Evolutionary conservation across 1,140 invertebrate species (phyloP).

Genomic region (Danaus plexippus): DNA sequence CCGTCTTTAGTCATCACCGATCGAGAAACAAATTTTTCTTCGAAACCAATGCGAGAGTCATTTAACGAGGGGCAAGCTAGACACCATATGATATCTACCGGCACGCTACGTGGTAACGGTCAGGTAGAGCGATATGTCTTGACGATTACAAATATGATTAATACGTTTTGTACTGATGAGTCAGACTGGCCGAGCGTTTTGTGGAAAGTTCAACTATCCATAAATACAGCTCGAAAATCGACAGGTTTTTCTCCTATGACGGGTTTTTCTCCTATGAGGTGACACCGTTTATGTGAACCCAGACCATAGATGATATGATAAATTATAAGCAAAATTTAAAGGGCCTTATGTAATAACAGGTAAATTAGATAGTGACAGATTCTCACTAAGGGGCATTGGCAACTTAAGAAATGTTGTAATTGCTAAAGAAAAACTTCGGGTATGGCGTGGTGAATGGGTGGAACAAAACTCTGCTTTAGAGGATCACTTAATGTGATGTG

Average conservation of each 20-base stretch:
- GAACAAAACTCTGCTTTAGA: slow-evolving; percentile 13
- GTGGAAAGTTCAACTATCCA: slow-evolving; percentile 40
- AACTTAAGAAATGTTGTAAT: slow-evolving; percentile 24
- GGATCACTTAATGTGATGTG: neutral
- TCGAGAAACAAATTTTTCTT: slow-evolving; percentile 38
- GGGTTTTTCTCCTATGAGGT: slow-evolving; percentile 32
- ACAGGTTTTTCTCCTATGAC: slow-evolving; percentile 35
- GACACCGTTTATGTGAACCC: slow-evolving; percentile 34
- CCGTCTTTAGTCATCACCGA: slow-evolving; percentile 36
- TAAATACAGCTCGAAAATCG: slow-evolving; percentile 42
- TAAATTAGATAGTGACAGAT: slow-evolving; percentile 23
- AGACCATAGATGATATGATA: slow-evolving; percentile 32
- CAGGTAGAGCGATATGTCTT: slow-evolving; percentile 45
- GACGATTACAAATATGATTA: slow-evolving; percentile 38
- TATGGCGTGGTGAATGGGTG: slow-evolving; percentile 28
- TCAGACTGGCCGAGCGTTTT: slow-evolving; percentile 44
- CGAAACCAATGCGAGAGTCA: slow-evolving; percentile 16
- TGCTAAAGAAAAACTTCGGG: slow-evolving; percentile 32
- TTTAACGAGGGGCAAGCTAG: slow-evolving; percentile 30
- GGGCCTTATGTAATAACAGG: slow-evolving; percentile 32
- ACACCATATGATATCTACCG: slow-evolving; percentile 34
- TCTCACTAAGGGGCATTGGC: slow-evolving; percentile 16
- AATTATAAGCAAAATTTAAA: slow-evolving; percentile 31
- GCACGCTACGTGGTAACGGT: slow-evolving; percentile 39
- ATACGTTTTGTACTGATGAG: slow-evolving; percentile 18